These are phyloP conservation scores for Pitangus sulphuratus DNA, from an alignment of 2,797 vertebrate species.

Conservation along the genomic window DNA sequence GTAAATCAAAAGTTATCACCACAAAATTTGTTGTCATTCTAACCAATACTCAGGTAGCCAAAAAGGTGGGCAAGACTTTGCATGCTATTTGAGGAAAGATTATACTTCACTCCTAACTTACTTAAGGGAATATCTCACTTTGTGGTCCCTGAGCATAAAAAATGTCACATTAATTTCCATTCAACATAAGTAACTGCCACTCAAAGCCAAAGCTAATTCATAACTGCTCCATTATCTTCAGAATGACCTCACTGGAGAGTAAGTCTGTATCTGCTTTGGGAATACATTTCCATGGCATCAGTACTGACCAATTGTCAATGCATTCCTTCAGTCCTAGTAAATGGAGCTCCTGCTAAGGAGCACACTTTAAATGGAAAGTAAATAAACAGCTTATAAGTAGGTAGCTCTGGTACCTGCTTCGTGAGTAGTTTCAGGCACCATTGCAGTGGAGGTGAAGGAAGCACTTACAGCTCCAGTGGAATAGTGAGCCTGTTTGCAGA, in stretches of 20 bases:
- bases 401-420: conserved; percentile 85
- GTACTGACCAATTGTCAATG: background rate
- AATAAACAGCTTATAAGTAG: background rate
- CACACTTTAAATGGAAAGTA: background rate
- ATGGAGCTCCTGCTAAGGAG: background rate
- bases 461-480: conserved; percentile 95
- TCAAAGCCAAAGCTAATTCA: background rate
- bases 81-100: background rate
- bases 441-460: conserved; percentile 97
- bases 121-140: background rate
- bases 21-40: background rate
- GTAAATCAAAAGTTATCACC: background rate
- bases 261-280: background rate
- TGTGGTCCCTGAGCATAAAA: background rate
- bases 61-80: background rate
- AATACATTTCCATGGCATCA: background rate
- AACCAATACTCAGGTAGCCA: background rate
- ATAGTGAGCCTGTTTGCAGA: conserved; percentile 89
- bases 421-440: conserved; percentile 90
- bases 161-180: background rate
- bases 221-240: background rate
- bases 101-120: background rate
- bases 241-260: background rate
- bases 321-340: background rate
- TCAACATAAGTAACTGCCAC: background rate